phyloP scores from a whole-genome alignment of 2,888 invertebrate genomes.

The Zygaena filipendulae region DNA sequence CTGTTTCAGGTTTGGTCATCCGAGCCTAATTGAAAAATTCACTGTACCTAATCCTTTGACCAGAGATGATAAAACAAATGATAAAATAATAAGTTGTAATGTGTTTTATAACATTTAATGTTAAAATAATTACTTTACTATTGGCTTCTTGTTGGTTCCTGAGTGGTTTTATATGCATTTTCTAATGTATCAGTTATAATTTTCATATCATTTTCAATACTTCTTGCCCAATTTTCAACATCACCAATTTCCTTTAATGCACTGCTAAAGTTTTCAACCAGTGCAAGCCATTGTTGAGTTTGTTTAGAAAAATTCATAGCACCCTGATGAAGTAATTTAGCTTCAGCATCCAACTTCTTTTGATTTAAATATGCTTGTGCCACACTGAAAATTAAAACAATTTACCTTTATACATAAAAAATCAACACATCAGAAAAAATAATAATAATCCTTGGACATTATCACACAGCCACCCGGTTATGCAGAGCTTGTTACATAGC shows the following conservation, averaged over 20 bases:
- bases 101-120: no score
- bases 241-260: slow-evolving; percentile 97
- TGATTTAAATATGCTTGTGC: slow-evolving; percentile 99
- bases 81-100: no score
- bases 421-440: slow-evolving; percentile 1
- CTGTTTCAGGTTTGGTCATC: no score
- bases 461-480: no score
- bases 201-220: slow-evolving; percentile 96
- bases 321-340: slow-evolving; percentile 93
- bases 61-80: no score
- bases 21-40: no score
- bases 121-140: slow-evolving; percentile 22
- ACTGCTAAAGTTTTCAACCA: slow-evolving; percentile 89
- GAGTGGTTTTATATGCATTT: slow-evolving; percentile 86
- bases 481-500: no score
- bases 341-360: slow-evolving; percentile 96
- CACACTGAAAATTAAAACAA: slow-evolving; percentile 71
- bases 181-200: slow-evolving; percentile 92
- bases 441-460: no score
- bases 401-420: no score
- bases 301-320: slow-evolving; percentile 96
- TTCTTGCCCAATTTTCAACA: slow-evolving; percentile 98
- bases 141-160: slow-evolving; percentile 32
- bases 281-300: slow-evolving; percentile 95
- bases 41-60: no score